Evolutionary conservation across 1,140 invertebrate genomes (phyloP), one percentile per base, ranked within the genome.

Genomic region (Vollenhovia emeryi): DNA sequence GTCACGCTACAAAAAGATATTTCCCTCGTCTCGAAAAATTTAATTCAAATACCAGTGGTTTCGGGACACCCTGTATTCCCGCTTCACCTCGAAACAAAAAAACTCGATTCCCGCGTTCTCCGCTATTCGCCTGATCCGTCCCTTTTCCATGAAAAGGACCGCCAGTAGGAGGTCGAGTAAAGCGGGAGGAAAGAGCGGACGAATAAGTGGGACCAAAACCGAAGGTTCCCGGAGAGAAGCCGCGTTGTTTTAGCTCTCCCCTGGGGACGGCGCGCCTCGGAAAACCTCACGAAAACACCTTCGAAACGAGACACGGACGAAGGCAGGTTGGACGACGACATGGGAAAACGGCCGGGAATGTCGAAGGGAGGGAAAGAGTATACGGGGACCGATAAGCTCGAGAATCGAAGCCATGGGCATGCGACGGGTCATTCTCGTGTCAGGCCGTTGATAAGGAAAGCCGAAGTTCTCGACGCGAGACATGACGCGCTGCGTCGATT

Each of bases 261-360:
- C 76, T 60, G 59, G 88, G 79, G 75, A 89, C 52, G 85, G 36
- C 86, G 62, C 80, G 74, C 82, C 48, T 55, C 76, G 59, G 73
- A 83, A 85, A 90, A 87, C 80, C 88, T 89, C 87, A 85, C 85
- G 87, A 83, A 90, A 87, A 86, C 74, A 64, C 55, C 84, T 87
- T 86, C 57, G 76, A 48, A 73, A 48, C 74, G 73, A 64, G 50
- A 18, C 66, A 57, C 50, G 52, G 50, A 57, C 36, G 66, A 71
- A 43, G 13, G 48, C 15, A 62, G 18, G 24, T 40, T 21, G 24
- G 45, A 55, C 60, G 83, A 36, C 33, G 30, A 66, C 21, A 18
- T 43, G 11, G 83, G 33, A 43, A 66, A 85, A 78, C 43, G 52
- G n/a, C n/a, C 66, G 57, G 27, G 75, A 43, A 64, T 27, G 30